Evolutionary conservation across 2,888 invertebrate species (phyloP), one percentile per base, ranked within the genome.

Genomic region (Euspilapteryx auroguttella): DNA sequence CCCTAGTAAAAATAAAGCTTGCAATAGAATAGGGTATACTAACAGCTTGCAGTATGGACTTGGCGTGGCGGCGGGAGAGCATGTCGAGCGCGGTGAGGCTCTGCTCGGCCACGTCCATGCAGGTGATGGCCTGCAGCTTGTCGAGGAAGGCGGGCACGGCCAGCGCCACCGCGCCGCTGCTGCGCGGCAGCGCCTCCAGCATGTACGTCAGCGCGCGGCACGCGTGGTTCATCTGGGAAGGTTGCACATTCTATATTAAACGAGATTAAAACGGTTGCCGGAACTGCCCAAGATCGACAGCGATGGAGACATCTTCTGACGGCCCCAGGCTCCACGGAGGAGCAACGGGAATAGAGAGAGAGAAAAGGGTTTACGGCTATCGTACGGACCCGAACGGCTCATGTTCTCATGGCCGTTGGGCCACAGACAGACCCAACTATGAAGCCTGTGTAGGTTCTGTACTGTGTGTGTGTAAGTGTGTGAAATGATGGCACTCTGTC

Each of bases 61-160:
- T 99, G 47, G 95, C 94, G 68, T 99, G 99, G 33, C 97, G 80
- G 9, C 95, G 81, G 0, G 97, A 98, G 28, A 99, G 79, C 87
- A 97, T 97, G 56, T 99, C 98, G 23, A 99, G 78, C 2, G 98
- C 98, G 4, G 97, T 95, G 35, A 99, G 80, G 40, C 95, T 93
- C 73, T 99, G 98, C 62, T 99, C 99, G 3, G 99, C 99, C 12
- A 99, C 98, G 69, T 99, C 99, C 94, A 99, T 98, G 59, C 98
- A 99, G 42, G 97, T 97, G 46, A 98, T 99, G 13, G 94, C 91
- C 73, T 97, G 95, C 32, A 98, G 78, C 69, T 95, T 99, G 66
- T 97, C 95, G 31, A 99, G 77, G 69, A 99, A 95, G 1, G 94
- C 92, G 2, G 99, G 98, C 32, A 99, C 94, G 2, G 97, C 97